These are phyloP conservation scores for Atta colombica DNA, from an alignment of 1,140 invertebrate genomes.

Conservation along the genomic window DNA sequence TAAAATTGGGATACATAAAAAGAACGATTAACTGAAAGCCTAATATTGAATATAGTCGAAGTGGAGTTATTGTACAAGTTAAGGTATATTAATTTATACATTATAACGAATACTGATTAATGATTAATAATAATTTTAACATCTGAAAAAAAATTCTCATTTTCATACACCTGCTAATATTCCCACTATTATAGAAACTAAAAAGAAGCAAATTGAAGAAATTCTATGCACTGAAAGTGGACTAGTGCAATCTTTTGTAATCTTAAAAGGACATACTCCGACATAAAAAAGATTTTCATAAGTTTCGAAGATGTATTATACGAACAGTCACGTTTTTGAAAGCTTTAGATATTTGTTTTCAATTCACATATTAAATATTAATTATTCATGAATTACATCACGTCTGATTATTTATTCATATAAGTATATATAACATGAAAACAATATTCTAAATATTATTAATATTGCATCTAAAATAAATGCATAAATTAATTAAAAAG, in stretches of 20 bases:
- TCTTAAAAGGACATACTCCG: neutral
- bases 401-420: neutral
- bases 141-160: too few species aligned
- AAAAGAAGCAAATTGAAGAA: too few species aligned
- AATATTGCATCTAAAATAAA: neutral
- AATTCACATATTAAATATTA: neutral
- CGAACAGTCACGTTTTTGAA: neutral
- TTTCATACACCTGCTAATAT: too few species aligned
- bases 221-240: neutral
- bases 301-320: neutral
- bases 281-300: constrained; percentile 1
- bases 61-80: too few species aligned
- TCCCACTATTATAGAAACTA: too few species aligned
- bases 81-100: too few species aligned
- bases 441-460: neutral
- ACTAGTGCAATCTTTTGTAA: neutral
- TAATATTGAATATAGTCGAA: too few species aligned
- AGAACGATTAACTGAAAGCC: too few species aligned
- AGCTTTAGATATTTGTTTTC: constrained; percentile 1
- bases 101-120: too few species aligned
- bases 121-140: too few species aligned
- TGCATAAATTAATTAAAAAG: neutral
- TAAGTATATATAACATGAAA: neutral
- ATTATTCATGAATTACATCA: neutral
- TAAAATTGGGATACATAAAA: too few species aligned